phyloP scores from a whole-genome alignment of 2,888 invertebrate species.

The Sminthurides aquaticus region DNA sequence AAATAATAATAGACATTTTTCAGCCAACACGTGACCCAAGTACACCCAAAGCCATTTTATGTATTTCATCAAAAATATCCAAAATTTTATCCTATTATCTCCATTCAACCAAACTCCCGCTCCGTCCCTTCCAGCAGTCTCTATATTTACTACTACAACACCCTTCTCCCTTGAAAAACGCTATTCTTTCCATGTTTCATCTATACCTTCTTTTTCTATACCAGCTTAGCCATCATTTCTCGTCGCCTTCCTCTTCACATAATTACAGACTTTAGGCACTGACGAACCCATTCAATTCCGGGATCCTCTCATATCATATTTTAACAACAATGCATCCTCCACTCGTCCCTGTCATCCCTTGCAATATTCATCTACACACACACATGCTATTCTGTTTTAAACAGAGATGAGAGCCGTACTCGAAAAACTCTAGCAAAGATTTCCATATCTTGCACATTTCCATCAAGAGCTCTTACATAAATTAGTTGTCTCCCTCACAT shows the following conservation, averaged over 20 bases:
- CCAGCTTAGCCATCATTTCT: too few species aligned
- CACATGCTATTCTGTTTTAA: neutral
- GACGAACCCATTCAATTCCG: neutral
- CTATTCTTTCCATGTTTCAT: too few species aligned
- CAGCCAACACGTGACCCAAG: neutral
- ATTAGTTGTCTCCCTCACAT: too few species aligned
- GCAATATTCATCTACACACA: neutral
- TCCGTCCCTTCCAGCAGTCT: neutral
- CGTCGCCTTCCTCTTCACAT: too few species aligned
- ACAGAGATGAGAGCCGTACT: neutral
- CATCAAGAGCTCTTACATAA: slow-evolving; percentile 8
- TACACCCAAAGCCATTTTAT: neutral
- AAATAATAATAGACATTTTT: neutral
- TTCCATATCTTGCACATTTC: slow-evolving; percentile 4
- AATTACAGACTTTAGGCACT: too few species aligned
- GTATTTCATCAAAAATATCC: neutral
- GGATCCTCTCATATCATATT: slow-evolving; percentile 6
- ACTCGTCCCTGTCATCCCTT: neutral
- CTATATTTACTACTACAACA: too few species aligned
- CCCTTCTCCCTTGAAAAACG: too few species aligned
- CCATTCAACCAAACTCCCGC: neutral
- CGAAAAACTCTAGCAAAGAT: neutral
- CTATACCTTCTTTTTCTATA: too few species aligned
- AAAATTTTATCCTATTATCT: neutral
- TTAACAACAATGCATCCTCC: neutral